phyloP scores from a whole-genome alignment of 2,113 vertebrate species.

The Helogale parvula region DNA sequence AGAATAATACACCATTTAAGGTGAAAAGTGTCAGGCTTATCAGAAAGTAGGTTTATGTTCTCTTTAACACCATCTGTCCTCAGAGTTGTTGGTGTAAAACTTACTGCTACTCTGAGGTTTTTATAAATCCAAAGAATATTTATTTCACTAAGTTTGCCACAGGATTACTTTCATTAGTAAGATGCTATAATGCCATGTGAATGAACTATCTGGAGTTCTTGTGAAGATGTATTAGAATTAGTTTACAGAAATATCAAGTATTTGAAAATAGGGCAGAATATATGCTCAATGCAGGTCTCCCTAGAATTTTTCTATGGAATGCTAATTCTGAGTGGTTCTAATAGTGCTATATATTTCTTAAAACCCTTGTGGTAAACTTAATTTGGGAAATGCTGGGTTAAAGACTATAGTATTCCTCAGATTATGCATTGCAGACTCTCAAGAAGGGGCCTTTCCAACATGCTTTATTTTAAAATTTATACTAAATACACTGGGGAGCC shows the following conservation, averaged over 20 bases:
- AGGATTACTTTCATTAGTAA: not conserved
- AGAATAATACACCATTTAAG: not conserved
- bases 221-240: not conserved
- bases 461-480: not conserved
- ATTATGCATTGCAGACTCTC: not conserved
- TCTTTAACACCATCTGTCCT: not conserved
- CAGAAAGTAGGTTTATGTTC: not conserved
- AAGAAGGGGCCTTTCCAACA: not conserved
- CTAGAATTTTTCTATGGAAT: not conserved
- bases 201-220: not conserved
- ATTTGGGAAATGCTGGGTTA: slow-evolving; percentile 1
- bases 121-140: not conserved
- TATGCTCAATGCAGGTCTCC: not conserved
- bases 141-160: not conserved
- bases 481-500: not conserved
- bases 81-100: slow-evolving; percentile 1
- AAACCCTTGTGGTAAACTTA: not conserved
- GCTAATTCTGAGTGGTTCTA: not conserved
- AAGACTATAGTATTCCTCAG: slow-evolving; percentile 4
- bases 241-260: not conserved
- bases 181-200: not conserved
- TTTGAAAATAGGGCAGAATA: not conserved
- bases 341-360: not conserved
- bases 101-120: not conserved
- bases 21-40: not conserved